phyloP scores from a whole-genome alignment of 2,797 vertebrate genomes.

The Myioborus melanocephalus region DNA sequence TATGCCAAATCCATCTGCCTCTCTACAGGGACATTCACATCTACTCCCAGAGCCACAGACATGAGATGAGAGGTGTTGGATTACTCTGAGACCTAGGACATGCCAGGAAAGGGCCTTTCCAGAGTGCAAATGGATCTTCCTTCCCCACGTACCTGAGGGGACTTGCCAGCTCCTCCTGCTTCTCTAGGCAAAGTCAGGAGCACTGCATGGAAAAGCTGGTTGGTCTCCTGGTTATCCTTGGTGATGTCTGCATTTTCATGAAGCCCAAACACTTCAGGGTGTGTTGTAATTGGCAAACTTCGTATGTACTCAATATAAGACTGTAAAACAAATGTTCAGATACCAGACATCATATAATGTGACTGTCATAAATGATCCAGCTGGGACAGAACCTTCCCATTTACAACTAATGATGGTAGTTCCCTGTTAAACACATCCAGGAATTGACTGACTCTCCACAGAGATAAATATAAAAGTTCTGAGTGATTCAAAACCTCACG shows the following conservation, averaged over 20 bases:
- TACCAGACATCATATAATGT: not conserved
- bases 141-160: constrained; percentile 83
- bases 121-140: not conserved
- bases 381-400: not conserved
- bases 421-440: not conserved
- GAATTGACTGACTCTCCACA: not conserved
- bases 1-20: not conserved
- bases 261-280: constrained; percentile 91
- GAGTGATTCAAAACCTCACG: not conserved
- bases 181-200: constrained; percentile 90
- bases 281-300: constrained; percentile 82
- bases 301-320: constrained; percentile 85
- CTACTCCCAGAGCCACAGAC: not conserved
- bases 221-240: constrained; percentile 94
- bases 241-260: constrained; percentile 94
- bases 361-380: not conserved
- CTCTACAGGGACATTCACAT: not conserved
- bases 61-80: not conserved
- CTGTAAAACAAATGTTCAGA: constrained; percentile 73
- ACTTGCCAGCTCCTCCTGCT: constrained; percentile 83
- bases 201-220: constrained; percentile 87
- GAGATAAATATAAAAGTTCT: not conserved
- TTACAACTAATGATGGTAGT: not conserved
- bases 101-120: not conserved
- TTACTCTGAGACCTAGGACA: not conserved